Base-by-base conservation (phyloP, 2,888 invertebrate species). In the Thumatha senex region DNA sequence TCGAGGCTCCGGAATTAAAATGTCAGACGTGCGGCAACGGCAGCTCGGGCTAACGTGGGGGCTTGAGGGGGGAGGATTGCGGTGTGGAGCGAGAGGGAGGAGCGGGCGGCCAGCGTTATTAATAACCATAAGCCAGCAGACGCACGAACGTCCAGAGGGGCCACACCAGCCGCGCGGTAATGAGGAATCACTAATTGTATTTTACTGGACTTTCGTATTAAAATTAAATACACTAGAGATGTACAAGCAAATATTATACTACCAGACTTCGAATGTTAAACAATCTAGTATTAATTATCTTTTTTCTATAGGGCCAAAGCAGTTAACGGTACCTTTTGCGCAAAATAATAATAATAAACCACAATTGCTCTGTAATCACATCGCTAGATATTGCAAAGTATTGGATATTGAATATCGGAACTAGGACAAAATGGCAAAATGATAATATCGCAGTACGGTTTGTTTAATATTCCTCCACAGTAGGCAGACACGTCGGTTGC, bases 171-270 rank as follows among this genome's bases (percentile, higher is more conserved):
- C 84, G 84, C 83, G 82, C 87, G 75, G 83, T 91, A 91, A 91
- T 91, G 89, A 91, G 88, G 89, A 91, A 89, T 90, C 90, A 86
- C 90, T 91, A 90, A 91, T 90, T 90, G 89, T 89, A 89, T 90
- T 91, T 89, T 89, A 89, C 89, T 85, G 88, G 87, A 89, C 89
- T 89, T 76, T 75, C 81, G 74, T 82, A 84, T 82, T 81, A 82
- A 82, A 84, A 73, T 81, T 70, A 67, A 84, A 83, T 84, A 78
- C 74, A 63, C 72, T 67, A 72, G 68, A 70, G 65, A 63, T 67
- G 66, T 61, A 67, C 46, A 63, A 65, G 59, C 67, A 73, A n/a
- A n/a, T n/a, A n/a, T n/a, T n/a, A 63, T 68, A 71, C 62, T 62
- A 67, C 67, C 65, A 64, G 58, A 62, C 64, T 58, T 60, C 64